These are phyloP conservation scores for Drosophila kikkawai DNA, from an alignment of 1,140 invertebrate species.

Conservation along the genomic window DNA sequence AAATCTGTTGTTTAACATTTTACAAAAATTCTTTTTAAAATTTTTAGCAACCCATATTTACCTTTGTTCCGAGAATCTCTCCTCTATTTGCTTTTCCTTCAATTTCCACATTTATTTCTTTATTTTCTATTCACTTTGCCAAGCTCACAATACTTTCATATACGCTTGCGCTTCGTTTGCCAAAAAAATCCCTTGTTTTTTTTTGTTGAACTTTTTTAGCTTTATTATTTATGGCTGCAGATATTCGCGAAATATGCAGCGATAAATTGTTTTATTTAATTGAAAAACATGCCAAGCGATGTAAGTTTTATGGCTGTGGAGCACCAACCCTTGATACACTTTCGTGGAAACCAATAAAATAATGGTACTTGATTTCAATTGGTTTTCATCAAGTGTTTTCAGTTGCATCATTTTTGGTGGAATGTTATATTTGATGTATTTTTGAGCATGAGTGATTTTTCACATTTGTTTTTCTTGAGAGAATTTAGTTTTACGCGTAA, in stretches of 20 bases:
- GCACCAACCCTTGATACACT: constrained; percentile 3
- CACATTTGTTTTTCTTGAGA: background rate
- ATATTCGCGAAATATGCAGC: constrained; percentile 47
- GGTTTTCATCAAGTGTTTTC: background rate
- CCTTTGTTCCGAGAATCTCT: background rate
- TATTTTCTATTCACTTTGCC: constrained; percentile 10
- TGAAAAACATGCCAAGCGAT: constrained; percentile 49
- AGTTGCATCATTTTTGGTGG: background rate
- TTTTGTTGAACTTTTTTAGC: constrained; percentile 17
- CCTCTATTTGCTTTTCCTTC: background rate
- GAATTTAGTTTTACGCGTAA: background rate
- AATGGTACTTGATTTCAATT: constrained; percentile 2
- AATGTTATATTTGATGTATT: background rate
- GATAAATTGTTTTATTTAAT: constrained; percentile 64
- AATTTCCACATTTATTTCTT: background rate
- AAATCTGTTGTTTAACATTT: background rate
- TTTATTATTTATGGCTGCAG: constrained; percentile 42
- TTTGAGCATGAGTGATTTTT: background rate
- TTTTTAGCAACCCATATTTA: background rate
- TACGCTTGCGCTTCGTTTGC: constrained; percentile 16
- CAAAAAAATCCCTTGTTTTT: constrained; percentile 6
- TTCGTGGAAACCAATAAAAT: constrained; percentile 23
- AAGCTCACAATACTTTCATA: constrained; percentile 8
- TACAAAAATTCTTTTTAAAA: background rate
- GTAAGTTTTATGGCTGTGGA: constrained; percentile 15